These are phyloP conservation scores for Trichonephila clavata DNA, from an alignment of 1,140 invertebrate species.

Conservation along the genomic window DNA sequence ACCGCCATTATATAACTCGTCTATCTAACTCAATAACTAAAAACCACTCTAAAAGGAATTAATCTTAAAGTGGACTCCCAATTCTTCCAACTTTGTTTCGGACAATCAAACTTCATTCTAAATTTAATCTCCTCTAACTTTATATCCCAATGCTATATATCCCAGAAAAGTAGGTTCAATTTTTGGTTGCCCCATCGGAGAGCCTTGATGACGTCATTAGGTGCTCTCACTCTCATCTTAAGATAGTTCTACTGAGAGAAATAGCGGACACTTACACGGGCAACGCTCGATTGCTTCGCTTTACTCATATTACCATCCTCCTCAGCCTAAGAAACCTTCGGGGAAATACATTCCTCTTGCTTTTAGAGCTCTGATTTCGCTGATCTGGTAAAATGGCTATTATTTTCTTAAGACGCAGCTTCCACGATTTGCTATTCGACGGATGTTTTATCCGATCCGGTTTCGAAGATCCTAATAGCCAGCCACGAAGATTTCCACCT, in stretches of 20 bases:
- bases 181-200: slow-evolving; percentile 48
- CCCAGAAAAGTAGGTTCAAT: slow-evolving; percentile 34
- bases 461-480: slow-evolving; percentile 53
- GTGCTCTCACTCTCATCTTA: slow-evolving; percentile 29
- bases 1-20: too few species aligned
- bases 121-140: background rate
- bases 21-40: too few species aligned
- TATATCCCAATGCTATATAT: background rate
- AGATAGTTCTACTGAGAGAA: slow-evolving; percentile 49
- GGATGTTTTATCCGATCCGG: slow-evolving; percentile 47
- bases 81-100: too few species aligned
- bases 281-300: slow-evolving; percentile 60
- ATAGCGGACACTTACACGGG: slow-evolving; percentile 38
- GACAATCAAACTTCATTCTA: too few species aligned
- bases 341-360: slow-evolving; percentile 55
- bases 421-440: slow-evolving; percentile 27
- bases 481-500: slow-evolving; percentile 24
- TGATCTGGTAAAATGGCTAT: slow-evolving; percentile 54
- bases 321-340: background rate
- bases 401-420: slow-evolving; percentile 47
- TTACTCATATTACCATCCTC: slow-evolving; percentile 57
- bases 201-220: slow-evolving; percentile 65
- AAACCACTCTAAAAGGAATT: too few species aligned
- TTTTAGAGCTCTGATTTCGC: slow-evolving; percentile 60
- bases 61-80: too few species aligned